A percentile compares a stretch with the other conserved stretches of the same genome.
Conservation (phyloP, 23 tunicate genomes). For the Aplidium turbinatum region DNA sequence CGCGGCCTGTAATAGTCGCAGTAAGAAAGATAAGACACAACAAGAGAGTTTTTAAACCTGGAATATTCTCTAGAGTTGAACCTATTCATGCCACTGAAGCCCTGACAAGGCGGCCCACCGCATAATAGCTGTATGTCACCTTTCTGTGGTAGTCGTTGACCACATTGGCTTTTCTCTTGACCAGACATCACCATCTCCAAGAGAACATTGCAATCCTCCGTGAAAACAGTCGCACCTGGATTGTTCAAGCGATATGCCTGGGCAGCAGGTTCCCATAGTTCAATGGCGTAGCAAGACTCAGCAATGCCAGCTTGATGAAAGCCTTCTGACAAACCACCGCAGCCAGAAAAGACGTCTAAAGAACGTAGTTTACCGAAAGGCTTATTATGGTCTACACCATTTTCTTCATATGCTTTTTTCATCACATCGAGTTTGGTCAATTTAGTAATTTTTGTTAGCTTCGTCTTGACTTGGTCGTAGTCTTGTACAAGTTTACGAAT, state of each 20-base stretch:
- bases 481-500: slow-evolving; percentile 35
- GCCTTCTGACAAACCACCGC: slow-evolving; percentile 95
- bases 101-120: slow-evolving; percentile 97
- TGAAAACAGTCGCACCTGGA: slow-evolving; percentile 86
- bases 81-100: slow-evolving; percentile 96
- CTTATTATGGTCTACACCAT: background rate
- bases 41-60: slow-evolving; percentile 76
- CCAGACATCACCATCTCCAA: slow-evolving; percentile 73
- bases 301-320: slow-evolving; percentile 94
- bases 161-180: slow-evolving; percentile 59
- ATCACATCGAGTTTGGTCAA: slow-evolving; percentile 30
- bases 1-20: slow-evolving; percentile 91
- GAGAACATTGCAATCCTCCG: slow-evolving; percentile 84
- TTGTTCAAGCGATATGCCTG: slow-evolving; percentile 84
- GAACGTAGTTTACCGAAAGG: slow-evolving; percentile 45
- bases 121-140: slow-evolving; percentile 89
- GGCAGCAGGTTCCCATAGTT: slow-evolving; percentile 85
- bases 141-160: slow-evolving; percentile 76
- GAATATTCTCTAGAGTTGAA: slow-evolving; percentile 90
- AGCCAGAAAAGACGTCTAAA: slow-evolving; percentile 90
- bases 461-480: slow-evolving; percentile 23
- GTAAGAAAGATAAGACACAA: slow-evolving; percentile 78
- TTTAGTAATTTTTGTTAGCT: slow-evolving; percentile 49
- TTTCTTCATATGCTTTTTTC: slow-evolving; percentile 25
- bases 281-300: slow-evolving; percentile 69